Percentiles rank a stretch among this genome's conserved stretches.
phyloP scores from a whole-genome alignment of 2,113 vertebrate species.

The Cisticola juncidis region DNA sequence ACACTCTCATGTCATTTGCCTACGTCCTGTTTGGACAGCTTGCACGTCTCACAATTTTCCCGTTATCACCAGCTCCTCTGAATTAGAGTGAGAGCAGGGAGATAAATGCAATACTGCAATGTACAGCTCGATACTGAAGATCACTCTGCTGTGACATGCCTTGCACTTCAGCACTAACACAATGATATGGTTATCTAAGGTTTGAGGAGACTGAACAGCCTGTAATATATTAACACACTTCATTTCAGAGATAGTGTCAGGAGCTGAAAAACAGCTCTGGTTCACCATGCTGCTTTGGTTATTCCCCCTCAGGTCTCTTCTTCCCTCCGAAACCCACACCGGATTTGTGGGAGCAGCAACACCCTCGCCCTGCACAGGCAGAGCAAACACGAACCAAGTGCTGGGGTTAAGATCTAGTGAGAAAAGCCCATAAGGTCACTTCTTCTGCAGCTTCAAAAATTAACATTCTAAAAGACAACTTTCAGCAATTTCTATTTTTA shows the following conservation, averaged over 20 bases:
- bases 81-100: neutral
- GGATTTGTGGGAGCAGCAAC: neutral
- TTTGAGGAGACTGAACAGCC: neutral
- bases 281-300: neutral
- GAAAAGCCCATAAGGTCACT: neutral
- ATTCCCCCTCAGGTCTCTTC: neutral
- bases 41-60: neutral
- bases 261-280: neutral
- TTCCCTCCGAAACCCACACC: neutral
- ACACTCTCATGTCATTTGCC: neutral
- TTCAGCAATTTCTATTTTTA: neutral
- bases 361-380: neutral
- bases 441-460: neutral
- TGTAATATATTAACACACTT: slow-evolving; percentile 12
- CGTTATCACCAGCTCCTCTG: neutral
- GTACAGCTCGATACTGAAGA: neutral
- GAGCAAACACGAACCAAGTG: neutral
- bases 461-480: neutral
- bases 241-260: slow-evolving; percentile 26
- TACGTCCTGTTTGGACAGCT: slow-evolving; percentile 54
- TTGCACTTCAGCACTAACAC: neutral
- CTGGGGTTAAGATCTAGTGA: neutral
- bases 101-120: slow-evolving; percentile 2
- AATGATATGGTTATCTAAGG: neutral
- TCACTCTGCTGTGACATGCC: neutral